A percentile compares a stretch with the other conserved stretches of the same genome.
Evolutionary conservation across 2,113 vertebrate genomes (phyloP).

Genomic region (Corythaixoides concolor): DNA sequence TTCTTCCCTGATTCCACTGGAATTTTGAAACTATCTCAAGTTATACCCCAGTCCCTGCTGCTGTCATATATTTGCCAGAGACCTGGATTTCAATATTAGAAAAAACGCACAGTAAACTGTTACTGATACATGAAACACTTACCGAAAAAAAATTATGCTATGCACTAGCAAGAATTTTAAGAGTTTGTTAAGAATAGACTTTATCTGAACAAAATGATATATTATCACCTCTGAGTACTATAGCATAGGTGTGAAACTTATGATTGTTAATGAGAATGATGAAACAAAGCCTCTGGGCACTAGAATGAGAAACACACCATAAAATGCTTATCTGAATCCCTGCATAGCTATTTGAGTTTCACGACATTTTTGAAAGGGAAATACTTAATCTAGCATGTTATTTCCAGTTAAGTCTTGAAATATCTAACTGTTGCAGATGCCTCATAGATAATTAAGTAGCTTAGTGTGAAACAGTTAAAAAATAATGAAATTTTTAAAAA

Average conservation of each 20-base stretch:
- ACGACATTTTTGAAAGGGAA: slow-evolving; percentile 18
- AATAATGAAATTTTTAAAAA: slow-evolving; percentile 29
- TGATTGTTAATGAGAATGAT: slow-evolving; percentile 27
- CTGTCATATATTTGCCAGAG: background rate
- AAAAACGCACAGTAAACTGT: background rate
- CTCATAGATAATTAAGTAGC: slow-evolving; percentile 61
- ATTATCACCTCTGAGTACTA: background rate
- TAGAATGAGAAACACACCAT: slow-evolving; percentile 2
- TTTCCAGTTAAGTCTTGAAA: slow-evolving; percentile 26
- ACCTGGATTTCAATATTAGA: background rate
- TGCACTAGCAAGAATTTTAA: background rate
- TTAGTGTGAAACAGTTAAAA: background rate
- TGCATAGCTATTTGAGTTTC: slow-evolving; percentile 7
- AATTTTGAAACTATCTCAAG: background rate
- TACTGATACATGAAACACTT: background rate
- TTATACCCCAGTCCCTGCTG: background rate
- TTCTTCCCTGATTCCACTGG: background rate
- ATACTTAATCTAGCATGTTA: slow-evolving; percentile 38
- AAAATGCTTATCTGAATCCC: slow-evolving; percentile 14
- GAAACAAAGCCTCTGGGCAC: slow-evolving; percentile 28
- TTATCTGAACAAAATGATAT: background rate
- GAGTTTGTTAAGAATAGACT: background rate
- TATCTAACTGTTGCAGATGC: slow-evolving; percentile 47
- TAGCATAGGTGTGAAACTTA: slow-evolving; percentile 20
- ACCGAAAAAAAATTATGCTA: background rate